Evolutionary conservation across 92 coral and sea anemone species (phyloP).

Genomic region (Anthopleura xanthogrammica): DNA sequence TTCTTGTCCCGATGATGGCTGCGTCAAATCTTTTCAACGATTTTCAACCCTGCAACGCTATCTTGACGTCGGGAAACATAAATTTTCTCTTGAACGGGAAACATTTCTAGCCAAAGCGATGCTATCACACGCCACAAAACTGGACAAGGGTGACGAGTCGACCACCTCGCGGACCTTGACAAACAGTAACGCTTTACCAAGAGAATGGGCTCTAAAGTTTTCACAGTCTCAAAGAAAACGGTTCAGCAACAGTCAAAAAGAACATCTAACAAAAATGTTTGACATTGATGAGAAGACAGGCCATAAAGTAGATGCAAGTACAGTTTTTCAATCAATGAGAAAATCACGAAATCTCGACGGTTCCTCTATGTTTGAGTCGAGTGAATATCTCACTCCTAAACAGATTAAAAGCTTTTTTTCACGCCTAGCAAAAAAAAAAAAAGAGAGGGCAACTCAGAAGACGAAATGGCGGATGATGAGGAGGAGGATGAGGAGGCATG

Average conservation of each 20-base stretch:
- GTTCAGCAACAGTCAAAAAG: slow-evolving; percentile 43
- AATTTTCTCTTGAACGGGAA: slow-evolving; percentile 61
- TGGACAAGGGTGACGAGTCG: slow-evolving; percentile 25
- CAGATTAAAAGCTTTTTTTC: slow-evolving; percentile 25
- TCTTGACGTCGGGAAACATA: no score
- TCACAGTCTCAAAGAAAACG: slow-evolving; percentile 30
- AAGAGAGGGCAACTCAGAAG: background rate
- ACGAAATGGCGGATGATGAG: background rate
- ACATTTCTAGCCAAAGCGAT: slow-evolving; percentile 59
- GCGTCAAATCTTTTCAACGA: no score
- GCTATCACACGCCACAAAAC: no score
- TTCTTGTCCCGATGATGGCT: no score
- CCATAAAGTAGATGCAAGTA: slow-evolving; percentile 39
- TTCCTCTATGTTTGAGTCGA: slow-evolving; percentile 14
- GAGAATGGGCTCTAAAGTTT: slow-evolving; percentile 61
- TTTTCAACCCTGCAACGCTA: no score
- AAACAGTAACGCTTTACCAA: slow-evolving; percentile 7
- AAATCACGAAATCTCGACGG: slow-evolving; percentile 26
- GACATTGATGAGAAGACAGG: slow-evolving; percentile 51
- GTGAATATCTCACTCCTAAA: background rate
- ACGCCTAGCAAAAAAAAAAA: slow-evolving; percentile 2
- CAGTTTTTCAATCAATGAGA: slow-evolving; percentile 31
- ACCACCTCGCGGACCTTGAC: slow-evolving; percentile 7
- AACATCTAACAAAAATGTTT: slow-evolving; percentile 43
- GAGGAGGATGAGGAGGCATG: background rate